phyloP scores from a whole-genome alignment of 2,113 vertebrate species.

The Pseudolaguvia tuberculata region DNA sequence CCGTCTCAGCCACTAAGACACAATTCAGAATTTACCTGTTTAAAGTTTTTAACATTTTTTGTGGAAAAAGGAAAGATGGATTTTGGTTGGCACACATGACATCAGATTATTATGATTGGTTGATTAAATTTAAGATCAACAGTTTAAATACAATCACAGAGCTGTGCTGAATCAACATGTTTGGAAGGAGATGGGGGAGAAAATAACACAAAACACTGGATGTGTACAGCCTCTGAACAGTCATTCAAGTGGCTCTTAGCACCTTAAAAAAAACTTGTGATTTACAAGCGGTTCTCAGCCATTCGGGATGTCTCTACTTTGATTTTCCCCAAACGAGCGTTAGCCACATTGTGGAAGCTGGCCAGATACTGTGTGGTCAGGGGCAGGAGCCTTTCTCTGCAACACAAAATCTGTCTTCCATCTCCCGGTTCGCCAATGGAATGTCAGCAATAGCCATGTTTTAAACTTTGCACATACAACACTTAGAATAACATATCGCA shows the following conservation, averaged over 20 bases:
- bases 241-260: constrained; percentile 41
- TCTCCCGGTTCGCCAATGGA: neutral
- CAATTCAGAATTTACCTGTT: too few species aligned
- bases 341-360: neutral
- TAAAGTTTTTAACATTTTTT: too few species aligned
- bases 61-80: too few species aligned
- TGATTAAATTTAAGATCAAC: too few species aligned
- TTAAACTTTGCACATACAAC: neutral
- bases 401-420: neutral
- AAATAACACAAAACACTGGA: too few species aligned
- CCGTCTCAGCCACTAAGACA: too few species aligned
- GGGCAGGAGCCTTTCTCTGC: neutral
- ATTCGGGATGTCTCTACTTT: neutral
- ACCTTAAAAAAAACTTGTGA: constrained; percentile 12
- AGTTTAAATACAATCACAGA: too few species aligned
- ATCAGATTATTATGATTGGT: too few species aligned
- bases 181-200: too few species aligned
- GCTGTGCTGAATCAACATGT: too few species aligned
- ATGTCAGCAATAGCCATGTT: neutral
- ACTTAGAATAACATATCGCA: neutral
- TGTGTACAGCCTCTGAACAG: constrained; percentile 42
- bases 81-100: too few species aligned
- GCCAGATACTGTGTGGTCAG: constrained; percentile 3
- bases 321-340: neutral
- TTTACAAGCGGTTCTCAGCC: neutral